A percentile compares a stretch with the other conserved stretches of the same genome.
phyloP scores from a whole-genome alignment of 2,888 invertebrate species.

The Meta bourneti region DNA sequence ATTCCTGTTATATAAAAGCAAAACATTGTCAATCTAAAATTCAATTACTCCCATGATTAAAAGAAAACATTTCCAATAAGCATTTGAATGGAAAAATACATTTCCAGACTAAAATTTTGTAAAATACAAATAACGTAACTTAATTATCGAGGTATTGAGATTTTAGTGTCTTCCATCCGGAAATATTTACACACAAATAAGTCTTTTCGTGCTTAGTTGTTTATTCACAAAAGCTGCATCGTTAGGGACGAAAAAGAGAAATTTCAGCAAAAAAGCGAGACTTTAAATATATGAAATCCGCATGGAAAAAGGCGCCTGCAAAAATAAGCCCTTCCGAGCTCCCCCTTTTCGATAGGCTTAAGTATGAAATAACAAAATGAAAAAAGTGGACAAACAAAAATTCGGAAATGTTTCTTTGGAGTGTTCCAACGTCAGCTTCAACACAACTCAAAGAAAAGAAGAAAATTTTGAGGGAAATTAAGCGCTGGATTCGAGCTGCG shows the following conservation, averaged over 20 bases:
- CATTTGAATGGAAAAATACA: too few species aligned
- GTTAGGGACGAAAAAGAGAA: background rate
- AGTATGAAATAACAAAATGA: background rate
- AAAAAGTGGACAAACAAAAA: slow-evolving; percentile 10
- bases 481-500: slow-evolving; percentile 22
- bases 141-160: too few species aligned
- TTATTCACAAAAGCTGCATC: background rate
- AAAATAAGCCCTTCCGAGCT: background rate
- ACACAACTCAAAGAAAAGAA: slow-evolving; percentile 12
- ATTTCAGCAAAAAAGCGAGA: background rate
- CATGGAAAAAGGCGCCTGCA: background rate
- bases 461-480: slow-evolving; percentile 44
- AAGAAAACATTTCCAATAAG: too few species aligned
- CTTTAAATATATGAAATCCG: background rate
- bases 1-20: too few species aligned
- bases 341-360: background rate
- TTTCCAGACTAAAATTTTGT: too few species aligned
- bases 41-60: too few species aligned
- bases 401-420: slow-evolving; percentile 9
- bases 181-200: background rate
- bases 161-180: too few species aligned
- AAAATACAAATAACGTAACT: too few species aligned
- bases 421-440: slow-evolving; percentile 21
- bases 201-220: background rate
- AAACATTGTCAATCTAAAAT: too few species aligned